Evolutionary conservation across 2,113 vertebrate genomes (phyloP).

Genomic region (Eulemur macaco): DNA sequence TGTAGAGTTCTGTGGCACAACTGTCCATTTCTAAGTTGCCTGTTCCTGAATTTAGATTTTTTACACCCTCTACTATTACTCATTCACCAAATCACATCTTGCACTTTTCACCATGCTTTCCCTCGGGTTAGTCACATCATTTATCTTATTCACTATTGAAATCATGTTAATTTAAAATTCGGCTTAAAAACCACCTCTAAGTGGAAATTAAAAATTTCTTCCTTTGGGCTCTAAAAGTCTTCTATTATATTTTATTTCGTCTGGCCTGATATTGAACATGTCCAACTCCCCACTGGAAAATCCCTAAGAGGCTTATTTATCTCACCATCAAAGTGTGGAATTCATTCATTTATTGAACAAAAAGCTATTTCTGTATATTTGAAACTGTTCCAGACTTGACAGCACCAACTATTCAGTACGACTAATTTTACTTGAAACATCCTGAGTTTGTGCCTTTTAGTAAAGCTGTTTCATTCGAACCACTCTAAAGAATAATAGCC

Average conservation of each 20-base stretch:
- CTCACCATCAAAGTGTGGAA: background rate
- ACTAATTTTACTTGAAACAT: slow-evolving; percentile 30
- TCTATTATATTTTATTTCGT: slow-evolving; percentile 26
- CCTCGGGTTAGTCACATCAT: background rate
- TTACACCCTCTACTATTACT: background rate
- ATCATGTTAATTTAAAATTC: background rate
- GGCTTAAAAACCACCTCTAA: background rate
- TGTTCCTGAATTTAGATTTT: background rate
- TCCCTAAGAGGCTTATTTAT: background rate
- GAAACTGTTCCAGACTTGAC: slow-evolving; percentile 7
- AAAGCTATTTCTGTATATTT: slow-evolving; percentile 30
- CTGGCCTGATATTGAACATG: background rate
- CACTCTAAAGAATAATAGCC: background rate
- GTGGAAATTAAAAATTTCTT: background rate
- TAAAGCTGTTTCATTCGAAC: slow-evolving; percentile 12
- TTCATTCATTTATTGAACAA: background rate
- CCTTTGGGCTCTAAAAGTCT: background rate
- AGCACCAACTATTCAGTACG: background rate
- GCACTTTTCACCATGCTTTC: background rate
- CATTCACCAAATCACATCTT: background rate
- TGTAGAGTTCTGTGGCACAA: background rate
- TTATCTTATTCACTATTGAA: background rate
- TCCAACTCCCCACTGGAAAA: background rate
- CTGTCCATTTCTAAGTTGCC: background rate
- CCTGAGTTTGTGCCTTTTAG: background rate